These are phyloP conservation scores for Pseudanteris insignis DNA, from an alignment of 2,888 invertebrate genomes.

Conservation along the genomic window DNA sequence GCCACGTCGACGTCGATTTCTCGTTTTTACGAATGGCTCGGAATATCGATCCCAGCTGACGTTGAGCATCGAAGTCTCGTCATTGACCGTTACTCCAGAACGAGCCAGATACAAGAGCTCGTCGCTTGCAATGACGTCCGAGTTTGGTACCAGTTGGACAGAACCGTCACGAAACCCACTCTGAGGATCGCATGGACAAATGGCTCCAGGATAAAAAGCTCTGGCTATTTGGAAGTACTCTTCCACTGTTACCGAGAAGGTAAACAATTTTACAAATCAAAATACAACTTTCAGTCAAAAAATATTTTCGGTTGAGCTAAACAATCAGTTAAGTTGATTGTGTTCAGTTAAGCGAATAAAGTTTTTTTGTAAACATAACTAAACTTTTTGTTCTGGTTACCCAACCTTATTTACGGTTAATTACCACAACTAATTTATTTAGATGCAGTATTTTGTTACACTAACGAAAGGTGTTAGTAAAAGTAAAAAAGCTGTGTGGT, in stretches of 20 bases:
- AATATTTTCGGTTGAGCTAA: too few species aligned
- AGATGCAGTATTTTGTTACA: too few species aligned
- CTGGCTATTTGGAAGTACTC: constrained; percentile 90
- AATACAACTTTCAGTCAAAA: too few species aligned
- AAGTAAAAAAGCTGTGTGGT: too few species aligned
- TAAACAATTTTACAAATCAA: not conserved
- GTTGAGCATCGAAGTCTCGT: constrained; percentile 11
- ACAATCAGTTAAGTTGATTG: too few species aligned
- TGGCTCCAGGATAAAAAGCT: constrained; percentile 91
- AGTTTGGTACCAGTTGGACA: not conserved
- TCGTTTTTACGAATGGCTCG: constrained; percentile 23
- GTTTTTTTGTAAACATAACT: too few species aligned
- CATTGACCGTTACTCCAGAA: constrained; percentile 4
- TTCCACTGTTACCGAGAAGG: constrained; percentile 79
- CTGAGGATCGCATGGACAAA: constrained; percentile 80
- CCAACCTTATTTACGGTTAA: too few species aligned
- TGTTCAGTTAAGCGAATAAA: too few species aligned
- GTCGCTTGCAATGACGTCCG: constrained; percentile 10
- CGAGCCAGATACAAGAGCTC: constrained; percentile 1
- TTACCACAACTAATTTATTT: too few species aligned
- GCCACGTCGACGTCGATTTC: constrained; percentile 18
- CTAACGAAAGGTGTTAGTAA: too few species aligned
- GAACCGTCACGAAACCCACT: not conserved
- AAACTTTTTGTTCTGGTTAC: too few species aligned
- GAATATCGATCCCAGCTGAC: constrained; percentile 39